Evolutionary conservation across 1,140 invertebrate species (phyloP).

Genomic region (Lordiphosa collinella): DNA sequence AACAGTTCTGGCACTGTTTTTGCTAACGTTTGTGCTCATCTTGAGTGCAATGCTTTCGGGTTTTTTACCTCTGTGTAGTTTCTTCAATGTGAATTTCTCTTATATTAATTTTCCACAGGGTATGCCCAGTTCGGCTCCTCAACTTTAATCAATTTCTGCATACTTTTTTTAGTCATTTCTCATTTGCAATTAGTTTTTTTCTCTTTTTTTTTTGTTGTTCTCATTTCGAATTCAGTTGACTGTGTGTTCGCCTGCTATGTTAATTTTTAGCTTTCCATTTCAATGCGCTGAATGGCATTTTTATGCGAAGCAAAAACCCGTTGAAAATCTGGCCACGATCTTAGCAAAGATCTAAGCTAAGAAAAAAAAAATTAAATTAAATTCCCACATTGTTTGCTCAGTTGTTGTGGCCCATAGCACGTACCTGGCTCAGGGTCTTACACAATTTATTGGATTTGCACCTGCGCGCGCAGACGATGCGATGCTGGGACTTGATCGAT

Average conservation of each 20-base stretch:
- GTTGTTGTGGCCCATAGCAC: constrained; percentile 15
- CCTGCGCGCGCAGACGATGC: constrained; percentile 11
- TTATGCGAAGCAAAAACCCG: constrained; percentile 11
- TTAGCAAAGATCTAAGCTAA: neutral
- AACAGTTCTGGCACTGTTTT: no score
- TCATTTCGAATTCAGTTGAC: constrained; percentile 11
- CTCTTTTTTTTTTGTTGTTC: constrained; percentile 5
- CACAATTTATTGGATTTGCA: constrained; percentile 27
- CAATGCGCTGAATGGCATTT: constrained; percentile 52
- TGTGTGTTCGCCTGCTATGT: constrained; percentile 45
- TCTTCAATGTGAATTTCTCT: no score
- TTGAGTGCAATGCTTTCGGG: no score
- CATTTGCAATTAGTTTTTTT: no score
- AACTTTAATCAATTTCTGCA: no score
- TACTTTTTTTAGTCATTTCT: no score
- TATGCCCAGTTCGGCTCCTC: no score
- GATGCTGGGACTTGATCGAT: constrained; percentile 16
- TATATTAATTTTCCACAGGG: no score
- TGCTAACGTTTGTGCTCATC: no score
- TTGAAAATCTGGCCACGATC: constrained; percentile 45
- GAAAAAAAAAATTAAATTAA: constrained; percentile 6
- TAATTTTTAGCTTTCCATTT: constrained; percentile 63
- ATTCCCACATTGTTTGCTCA: constrained; percentile 12
- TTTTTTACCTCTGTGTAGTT: no score
- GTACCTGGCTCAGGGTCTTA: neutral